Base-by-base conservation (phyloP, 2,888 invertebrate genomes). In the Drosophila demipolita region DNA sequence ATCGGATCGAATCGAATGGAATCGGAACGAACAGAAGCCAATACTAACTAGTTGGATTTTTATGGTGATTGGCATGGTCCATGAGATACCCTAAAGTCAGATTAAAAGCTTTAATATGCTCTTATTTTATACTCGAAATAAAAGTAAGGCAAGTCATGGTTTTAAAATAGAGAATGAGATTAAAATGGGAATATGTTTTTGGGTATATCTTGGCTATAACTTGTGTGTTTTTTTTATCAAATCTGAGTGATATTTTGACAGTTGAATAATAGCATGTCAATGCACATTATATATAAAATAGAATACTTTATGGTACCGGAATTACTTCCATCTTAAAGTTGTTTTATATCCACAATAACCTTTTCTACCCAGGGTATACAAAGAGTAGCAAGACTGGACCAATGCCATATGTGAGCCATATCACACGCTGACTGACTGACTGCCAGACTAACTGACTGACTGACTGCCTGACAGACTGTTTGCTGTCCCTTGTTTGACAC, bases 401-500 rank as follows among this genome's bases (percentile, higher is more conserved):
- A 29, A 0, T 3, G 20, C 15, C 50, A 29, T 32, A 15, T 33
- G 33, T 35, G 15, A 52, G 60, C 36, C 61, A 57, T 61, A 61
- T 61, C 57, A 61, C 61, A 61, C 61, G 61, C 57, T 40, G 38
- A 12, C 66, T 42, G 40, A 29, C 40, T 35, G n/a, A 68, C 73
- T 64, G 49, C 52, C 48, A 36, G 55, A 81, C 45, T n/a, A 32
- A 35, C 42, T 23, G 17, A n/a, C 32, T 42, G 40, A n/a, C 40
- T 45, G 26, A 66, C 75, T 61, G 48, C 49, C 50, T 45, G 55
- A 83, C 29, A 29, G 57, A 38, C 38, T 57, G 57, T 20, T 57
- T 79, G 78, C 85, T 86, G 90, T 91, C 90, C 90, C 91, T 90
- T 90, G 91, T 92, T 91, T 92, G 92, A 92, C 92, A 92, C 92